These are phyloP conservation scores for Gonioctena quinquepunctata DNA, from an alignment of 1,140 invertebrate genomes.

Conservation along the genomic window DNA sequence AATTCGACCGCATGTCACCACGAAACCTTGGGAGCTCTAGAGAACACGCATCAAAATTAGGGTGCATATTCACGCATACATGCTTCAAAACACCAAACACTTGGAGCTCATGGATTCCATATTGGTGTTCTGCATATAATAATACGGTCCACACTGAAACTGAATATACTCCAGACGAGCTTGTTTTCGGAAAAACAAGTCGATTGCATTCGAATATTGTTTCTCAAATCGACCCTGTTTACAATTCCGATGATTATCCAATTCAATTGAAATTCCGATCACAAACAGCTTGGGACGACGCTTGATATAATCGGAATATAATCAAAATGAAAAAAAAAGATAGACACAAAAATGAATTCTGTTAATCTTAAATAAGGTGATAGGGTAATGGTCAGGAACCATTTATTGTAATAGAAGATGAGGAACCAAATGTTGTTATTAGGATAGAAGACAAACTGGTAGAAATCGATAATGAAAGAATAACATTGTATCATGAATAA, in stretches of 20 bases:
- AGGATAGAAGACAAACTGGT: too few relatives aligned
- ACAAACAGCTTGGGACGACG: slow-evolving; percentile 27
- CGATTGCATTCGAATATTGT: slow-evolving; percentile 26
- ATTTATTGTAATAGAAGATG: slow-evolving; percentile 24
- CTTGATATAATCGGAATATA: slow-evolving; percentile 28
- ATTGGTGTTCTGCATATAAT: slow-evolving; percentile 37
- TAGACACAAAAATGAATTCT: slow-evolving; percentile 18
- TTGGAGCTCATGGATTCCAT: slow-evolving; percentile 38
- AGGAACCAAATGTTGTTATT: too few relatives aligned
- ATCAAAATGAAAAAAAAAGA: slow-evolving; percentile 18
- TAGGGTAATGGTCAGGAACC: slow-evolving; percentile 26
- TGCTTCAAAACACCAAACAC: slow-evolving; percentile 19
- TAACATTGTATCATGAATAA: too few relatives aligned
- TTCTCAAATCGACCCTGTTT: slow-evolving; percentile 25
- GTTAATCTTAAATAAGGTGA: slow-evolving; percentile 25
- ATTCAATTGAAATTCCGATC: slow-evolving; percentile 34
- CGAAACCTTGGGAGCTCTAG: slow-evolving; percentile 33
- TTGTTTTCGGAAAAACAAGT: slow-evolving; percentile 36
- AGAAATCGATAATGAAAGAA: too few relatives aligned
- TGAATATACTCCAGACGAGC: slow-evolving; percentile 34
- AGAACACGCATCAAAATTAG: slow-evolving; percentile 42
- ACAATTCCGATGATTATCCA: slow-evolving; percentile 34
- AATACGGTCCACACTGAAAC: slow-evolving; percentile 32
- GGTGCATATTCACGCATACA: slow-evolving; percentile 34
- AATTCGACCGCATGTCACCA: slow-evolving; percentile 38